Conservation (phyloP, 2,888 invertebrate species). For the Diadegma fenestrale region DNA sequence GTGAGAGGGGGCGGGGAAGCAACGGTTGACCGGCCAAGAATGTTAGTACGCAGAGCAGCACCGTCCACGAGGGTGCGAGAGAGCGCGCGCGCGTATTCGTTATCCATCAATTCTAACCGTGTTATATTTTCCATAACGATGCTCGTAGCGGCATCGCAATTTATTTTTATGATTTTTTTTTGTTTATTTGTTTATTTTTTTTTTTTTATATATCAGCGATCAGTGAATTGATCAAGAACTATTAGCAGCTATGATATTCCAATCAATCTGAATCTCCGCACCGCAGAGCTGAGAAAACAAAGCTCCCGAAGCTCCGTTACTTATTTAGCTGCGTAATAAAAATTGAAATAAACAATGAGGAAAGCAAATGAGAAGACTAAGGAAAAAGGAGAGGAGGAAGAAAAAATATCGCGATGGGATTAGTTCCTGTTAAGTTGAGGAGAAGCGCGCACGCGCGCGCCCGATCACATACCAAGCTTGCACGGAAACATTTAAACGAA, state of each 20-base stretch:
- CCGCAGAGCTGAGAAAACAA: constrained; percentile 45
- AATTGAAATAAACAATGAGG: constrained; percentile 30
- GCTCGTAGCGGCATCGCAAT: constrained; percentile 59
- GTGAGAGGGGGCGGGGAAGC: no score
- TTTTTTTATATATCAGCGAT: constrained; percentile 54
- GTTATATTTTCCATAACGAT: constrained; percentile 59
- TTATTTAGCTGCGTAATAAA: constrained; percentile 58
- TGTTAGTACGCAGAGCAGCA: constrained; percentile 77
- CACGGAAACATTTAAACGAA: constrained; percentile 55
- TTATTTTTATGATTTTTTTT: constrained; percentile 44
- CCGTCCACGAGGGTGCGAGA: constrained; percentile 74
- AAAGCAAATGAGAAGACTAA: constrained; percentile 15
- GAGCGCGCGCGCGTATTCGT: constrained; percentile 53
- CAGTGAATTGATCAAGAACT: constrained; percentile 62
- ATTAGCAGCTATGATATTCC: constrained; percentile 63
- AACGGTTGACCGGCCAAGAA: constrained; percentile 77
- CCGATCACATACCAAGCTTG: constrained; percentile 57
- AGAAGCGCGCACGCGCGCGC: constrained; percentile 57
- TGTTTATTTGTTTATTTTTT: constrained; percentile 13
- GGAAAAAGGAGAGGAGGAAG: constrained; percentile 2
- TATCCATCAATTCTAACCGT: constrained; percentile 59
- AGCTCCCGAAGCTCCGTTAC: constrained; percentile 52
- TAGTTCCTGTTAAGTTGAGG: constrained; percentile 50
- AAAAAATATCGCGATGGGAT: constrained; percentile 51
- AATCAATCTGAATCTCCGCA: constrained; percentile 59